Percentiles rank a stretch among this genome's conserved stretches.
phyloP scores from a whole-genome alignment of 2,888 invertebrate genomes.

The Drosophila gaucha region DNA sequence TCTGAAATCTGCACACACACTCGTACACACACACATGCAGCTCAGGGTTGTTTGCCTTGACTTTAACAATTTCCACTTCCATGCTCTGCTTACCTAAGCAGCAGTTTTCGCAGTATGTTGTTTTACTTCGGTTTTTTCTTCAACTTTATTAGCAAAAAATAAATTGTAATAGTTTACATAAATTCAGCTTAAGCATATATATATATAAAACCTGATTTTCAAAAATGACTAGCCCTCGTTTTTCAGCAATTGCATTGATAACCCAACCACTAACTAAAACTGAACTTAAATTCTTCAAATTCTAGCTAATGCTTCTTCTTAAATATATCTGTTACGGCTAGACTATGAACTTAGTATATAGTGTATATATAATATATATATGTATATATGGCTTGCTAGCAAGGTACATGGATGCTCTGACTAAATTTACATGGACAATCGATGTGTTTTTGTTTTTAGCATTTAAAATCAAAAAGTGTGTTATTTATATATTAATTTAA shows the following conservation, averaged over 20 bases:
- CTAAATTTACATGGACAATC: conserved; percentile 62
- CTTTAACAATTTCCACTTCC: conserved; percentile 41
- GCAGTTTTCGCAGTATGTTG: conserved; percentile 24
- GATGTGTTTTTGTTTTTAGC: conserved; percentile 43
- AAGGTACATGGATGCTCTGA: conserved; percentile 68
- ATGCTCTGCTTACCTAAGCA: conserved; percentile 6
- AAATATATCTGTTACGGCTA: conserved; percentile 13
- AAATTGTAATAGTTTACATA: conserved; percentile 57
- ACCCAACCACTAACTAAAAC: conserved; percentile 28
- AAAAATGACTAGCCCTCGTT: conserved; percentile 74
- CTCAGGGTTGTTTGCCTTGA: conserved; percentile 75
- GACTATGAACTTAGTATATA: conserved; percentile 15
- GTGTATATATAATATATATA: conserved; percentile 19
- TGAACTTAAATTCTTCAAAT: conserved; percentile 15
- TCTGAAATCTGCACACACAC: conserved; percentile 69
- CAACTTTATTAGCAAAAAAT: conserved; percentile 78
- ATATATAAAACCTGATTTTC: conserved; percentile 46
- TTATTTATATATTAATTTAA: neutral
- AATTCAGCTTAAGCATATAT: conserved; percentile 58
- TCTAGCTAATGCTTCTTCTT: conserved; percentile 34
- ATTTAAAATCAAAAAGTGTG: conserved; percentile 25
- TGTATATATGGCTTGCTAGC: conserved; percentile 47
- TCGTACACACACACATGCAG: conserved; percentile 13
- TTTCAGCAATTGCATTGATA: conserved; percentile 69
- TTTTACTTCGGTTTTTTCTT: conserved; percentile 32